A percentile compares a stretch with the other conserved stretches of the same genome.
These are phyloP conservation scores for Dasysyrphus tricinctus DNA, from an alignment of 2,888 invertebrate genomes.

Conservation along the genomic window DNA sequence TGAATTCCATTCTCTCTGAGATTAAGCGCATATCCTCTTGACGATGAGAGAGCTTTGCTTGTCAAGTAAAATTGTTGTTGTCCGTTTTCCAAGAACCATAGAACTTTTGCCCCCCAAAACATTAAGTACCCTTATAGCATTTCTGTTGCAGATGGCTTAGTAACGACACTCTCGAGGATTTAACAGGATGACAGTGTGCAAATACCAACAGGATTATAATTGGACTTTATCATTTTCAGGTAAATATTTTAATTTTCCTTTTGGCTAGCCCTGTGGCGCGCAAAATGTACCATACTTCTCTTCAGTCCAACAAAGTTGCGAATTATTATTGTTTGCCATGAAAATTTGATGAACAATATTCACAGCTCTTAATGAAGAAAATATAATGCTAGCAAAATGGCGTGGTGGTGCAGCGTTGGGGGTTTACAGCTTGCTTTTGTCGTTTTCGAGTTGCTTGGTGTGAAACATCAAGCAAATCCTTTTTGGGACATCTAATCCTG, in stretches of 20 bases:
- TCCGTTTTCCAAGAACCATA: not conserved
- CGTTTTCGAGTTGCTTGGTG: slow-evolving; percentile 9
- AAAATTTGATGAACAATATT: slow-evolving; percentile 70
- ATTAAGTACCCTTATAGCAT: slow-evolving; percentile 18
- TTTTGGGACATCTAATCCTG: slow-evolving; percentile 32
- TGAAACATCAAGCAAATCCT: slow-evolving; percentile 28
- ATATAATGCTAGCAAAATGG: not conserved
- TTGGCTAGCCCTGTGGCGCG: slow-evolving; percentile 4
- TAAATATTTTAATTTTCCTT: slow-evolving; percentile 73
- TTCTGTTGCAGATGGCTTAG: slow-evolving; percentile 63
- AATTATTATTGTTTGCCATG: slow-evolving; percentile 62
- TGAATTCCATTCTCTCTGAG: slow-evolving; percentile 52
- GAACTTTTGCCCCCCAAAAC: slow-evolving; percentile 10
- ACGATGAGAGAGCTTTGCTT: slow-evolving; percentile 65
- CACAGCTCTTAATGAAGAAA: slow-evolving; percentile 26
- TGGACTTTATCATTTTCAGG: slow-evolving; percentile 71
- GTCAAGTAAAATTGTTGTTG: slow-evolving; percentile 51
- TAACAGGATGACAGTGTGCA: slow-evolving; percentile 68
- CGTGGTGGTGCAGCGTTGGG: not conserved
- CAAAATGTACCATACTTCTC: not conserved
- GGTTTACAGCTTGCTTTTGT: not conserved
- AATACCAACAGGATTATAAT: slow-evolving; percentile 71
- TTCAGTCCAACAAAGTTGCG: slow-evolving; percentile 27
- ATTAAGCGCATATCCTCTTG: slow-evolving; percentile 53
- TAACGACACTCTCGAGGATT: slow-evolving; percentile 68